Percentiles rank a stretch among this genome's conserved stretches.
Evolutionary conservation across 2,113 vertebrate species (phyloP).

Genomic region (Nestor notabilis): DNA sequence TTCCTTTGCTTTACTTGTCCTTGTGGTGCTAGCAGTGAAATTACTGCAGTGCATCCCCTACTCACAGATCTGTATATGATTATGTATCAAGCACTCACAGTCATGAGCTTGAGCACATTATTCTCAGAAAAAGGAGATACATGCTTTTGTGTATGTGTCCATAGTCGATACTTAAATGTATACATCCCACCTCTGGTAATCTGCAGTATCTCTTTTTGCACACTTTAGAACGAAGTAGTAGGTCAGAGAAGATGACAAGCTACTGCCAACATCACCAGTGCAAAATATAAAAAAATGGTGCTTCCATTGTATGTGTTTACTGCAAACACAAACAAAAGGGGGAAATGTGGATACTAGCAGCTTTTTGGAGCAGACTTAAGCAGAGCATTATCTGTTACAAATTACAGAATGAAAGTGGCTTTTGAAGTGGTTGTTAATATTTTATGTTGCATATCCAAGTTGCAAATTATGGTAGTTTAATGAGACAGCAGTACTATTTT

Average conservation of each 20-base stretch:
- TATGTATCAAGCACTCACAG: not conserved
- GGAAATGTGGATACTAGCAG: not conserved
- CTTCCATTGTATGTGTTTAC: fast-evolving
- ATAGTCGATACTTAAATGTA: not conserved
- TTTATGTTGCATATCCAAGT: not conserved
- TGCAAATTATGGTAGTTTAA: not conserved
- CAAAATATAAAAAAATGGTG: not conserved
- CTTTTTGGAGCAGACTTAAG: not conserved
- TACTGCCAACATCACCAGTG: not conserved
- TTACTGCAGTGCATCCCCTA: not conserved
- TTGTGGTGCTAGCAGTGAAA: conserved; percentile 8
- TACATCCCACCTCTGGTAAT: not conserved
- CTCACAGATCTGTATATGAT: not conserved
- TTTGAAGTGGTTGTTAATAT: conserved; percentile 10
- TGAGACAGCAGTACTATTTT: not conserved
- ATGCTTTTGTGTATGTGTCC: not conserved
- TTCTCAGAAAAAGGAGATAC: not conserved
- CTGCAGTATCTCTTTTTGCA: not conserved
- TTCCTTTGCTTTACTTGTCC: not conserved
- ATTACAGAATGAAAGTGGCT: not conserved
- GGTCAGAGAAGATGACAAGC: not conserved
- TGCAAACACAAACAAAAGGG: not conserved
- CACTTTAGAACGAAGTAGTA: not conserved
- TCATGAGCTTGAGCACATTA: not conserved
- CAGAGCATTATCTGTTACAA: not conserved